Percentiles rank a stretch among this genome's conserved stretches.
These are phyloP conservation scores for Alligator sinensis DNA, from an alignment of 2,113 vertebrate species.

Conservation along the genomic window DNA sequence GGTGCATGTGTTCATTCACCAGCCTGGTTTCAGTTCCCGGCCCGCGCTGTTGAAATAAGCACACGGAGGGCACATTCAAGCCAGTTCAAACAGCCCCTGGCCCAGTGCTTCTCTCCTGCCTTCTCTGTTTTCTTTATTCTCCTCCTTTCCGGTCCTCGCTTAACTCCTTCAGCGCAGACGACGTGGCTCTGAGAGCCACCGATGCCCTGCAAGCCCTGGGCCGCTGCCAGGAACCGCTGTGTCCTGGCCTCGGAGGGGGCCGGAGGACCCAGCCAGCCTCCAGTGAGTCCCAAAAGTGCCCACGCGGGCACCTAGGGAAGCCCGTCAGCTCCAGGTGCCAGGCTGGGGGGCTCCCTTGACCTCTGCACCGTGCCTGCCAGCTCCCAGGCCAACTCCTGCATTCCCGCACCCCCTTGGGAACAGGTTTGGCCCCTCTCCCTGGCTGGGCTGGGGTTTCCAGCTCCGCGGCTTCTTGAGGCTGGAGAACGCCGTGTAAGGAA, in stretches of 20 bases:
- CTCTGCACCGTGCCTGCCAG: too few relatives aligned
- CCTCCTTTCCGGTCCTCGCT: constrained; percentile 55
- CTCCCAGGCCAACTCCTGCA: neutral
- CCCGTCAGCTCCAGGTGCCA: neutral
- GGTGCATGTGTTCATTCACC: neutral
- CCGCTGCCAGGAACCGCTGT: too few relatives aligned
- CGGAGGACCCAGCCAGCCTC: too few relatives aligned
- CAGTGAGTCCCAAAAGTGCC: too few relatives aligned
- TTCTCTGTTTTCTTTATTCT: constrained; percentile 62
- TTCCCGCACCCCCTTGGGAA: neutral
- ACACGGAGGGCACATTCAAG: constrained; percentile 11
- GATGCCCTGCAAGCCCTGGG: neutral
- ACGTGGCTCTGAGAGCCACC: fast-evolving
- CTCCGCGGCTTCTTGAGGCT: neutral
- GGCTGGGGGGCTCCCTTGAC: neutral
- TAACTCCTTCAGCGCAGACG: constrained; percentile 33
- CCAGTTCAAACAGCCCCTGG: constrained; percentile 73
- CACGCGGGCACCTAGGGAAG: neutral
- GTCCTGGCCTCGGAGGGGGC: too few relatives aligned
- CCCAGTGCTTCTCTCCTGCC: constrained; percentile 21
- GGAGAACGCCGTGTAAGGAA: neutral
- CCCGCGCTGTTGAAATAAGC: constrained; percentile 58
- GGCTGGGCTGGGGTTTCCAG: neutral
- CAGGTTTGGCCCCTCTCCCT: neutral
- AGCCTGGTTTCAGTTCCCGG: neutral